Base-by-base conservation (phyloP, 1,140 invertebrate species). In the Acromyrmex echinatior region DNA sequence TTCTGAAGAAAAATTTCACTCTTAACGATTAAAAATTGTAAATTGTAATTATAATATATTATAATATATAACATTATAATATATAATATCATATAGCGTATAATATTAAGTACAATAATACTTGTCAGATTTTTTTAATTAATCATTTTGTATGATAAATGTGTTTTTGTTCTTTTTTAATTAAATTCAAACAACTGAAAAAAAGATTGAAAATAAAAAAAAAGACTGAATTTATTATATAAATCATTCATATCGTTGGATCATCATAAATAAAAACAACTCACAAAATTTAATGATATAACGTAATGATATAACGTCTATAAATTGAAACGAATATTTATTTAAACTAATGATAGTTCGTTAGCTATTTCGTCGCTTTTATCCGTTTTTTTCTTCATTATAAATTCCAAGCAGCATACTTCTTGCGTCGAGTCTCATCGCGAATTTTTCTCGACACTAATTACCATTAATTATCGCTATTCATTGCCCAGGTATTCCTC, bases 391-490 rank as follows among this genome's bases (percentile, higher is more conserved):
- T 16, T 35, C 3, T 16, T 58, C n/a, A 21, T 5, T 25, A n/a
- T 31, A 51, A 3, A 73, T 73, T 73, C 45, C 16, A n/a, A 51
- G 39, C 21, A 25, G 21, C 68, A 49, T 9, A 10, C 0, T 25
- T 49, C 18, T 16, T 39, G 6, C 25, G 49, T 31, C 28, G 49
- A 35, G 51, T 21, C n/a, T 28, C 53, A 16, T 62, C 58, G 62
- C 9, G 31, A 70, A 39, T 39, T 70, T 58, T 25, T 53, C 28
- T 21, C 9, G 14, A 28, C n/a, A 28, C 21, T 39, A 62, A 79
- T 53, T 51, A 14, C 35, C 39, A 25, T 65, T 51, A 63, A 81
- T 81, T 53, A 21, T 28, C 31, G 25, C 10, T 70, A 80, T 39
- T 70, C n/a, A 39, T 51, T 9, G n/a, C 18, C 12, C 31, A 12